Evolutionary conservation across 1,140 invertebrate genomes (phyloP).

Genomic region (Amyelois transitella): DNA sequence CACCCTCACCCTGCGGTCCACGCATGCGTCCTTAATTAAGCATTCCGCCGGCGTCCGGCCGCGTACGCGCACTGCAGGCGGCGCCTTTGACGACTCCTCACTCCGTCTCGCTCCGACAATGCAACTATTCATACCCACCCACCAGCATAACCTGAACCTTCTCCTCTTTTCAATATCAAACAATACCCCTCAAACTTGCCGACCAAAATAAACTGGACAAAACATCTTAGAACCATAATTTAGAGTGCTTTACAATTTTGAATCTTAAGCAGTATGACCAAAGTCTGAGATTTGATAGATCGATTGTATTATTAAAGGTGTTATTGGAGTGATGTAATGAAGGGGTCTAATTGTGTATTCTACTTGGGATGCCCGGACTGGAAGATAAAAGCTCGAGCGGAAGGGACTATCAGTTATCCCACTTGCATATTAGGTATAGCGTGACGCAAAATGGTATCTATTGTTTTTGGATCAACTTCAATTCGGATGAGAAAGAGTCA

Average conservation of each 20-base stretch:
- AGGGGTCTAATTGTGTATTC: constrained; percentile 69
- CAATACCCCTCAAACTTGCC: constrained; percentile 24
- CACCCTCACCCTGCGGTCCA: constrained; percentile 45
- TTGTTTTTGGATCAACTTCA: background rate
- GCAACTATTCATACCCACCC: constrained; percentile 54
- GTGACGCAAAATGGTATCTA: constrained; percentile 1
- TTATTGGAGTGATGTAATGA: constrained; percentile 71
- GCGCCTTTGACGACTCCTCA: constrained; percentile 52
- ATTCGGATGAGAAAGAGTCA: too few species aligned
- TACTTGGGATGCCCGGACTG: constrained; percentile 43
- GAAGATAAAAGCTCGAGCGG: constrained; percentile 56
- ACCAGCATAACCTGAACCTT: constrained; percentile 28
- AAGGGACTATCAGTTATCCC: constrained; percentile 30
- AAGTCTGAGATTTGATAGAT: background rate
- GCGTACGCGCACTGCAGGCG: constrained; percentile 62
- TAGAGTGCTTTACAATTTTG: background rate
- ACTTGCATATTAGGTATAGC: constrained; percentile 20
- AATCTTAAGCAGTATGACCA: background rate
- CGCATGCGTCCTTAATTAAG: constrained; percentile 72
- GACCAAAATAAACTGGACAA: constrained; percentile 34
- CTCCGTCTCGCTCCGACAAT: constrained; percentile 60
- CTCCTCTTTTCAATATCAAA: constrained; percentile 58
- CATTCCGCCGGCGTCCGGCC: constrained; percentile 64
- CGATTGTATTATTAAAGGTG: constrained; percentile 51
- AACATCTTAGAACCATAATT: constrained; percentile 27